Evolutionary conservation across 92 coral and sea anemone species (phyloP).

Genomic region (Paragorgia papillata): DNA sequence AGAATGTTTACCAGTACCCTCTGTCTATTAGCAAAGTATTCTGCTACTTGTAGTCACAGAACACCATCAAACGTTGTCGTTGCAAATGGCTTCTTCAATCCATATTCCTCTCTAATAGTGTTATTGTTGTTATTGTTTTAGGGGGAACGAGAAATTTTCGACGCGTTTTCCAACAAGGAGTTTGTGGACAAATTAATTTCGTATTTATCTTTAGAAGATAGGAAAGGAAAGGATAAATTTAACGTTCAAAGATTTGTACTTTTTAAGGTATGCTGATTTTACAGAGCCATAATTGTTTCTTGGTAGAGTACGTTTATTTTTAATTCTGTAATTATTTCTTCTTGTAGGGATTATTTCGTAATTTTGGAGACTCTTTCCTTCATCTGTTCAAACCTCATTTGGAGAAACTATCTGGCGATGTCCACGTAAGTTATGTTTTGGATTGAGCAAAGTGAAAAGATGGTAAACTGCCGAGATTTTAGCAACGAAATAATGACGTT

Average conservation of each 20-base stretch:
- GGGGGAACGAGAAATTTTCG: conserved; percentile 86
- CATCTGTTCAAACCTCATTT: conserved; percentile 83
- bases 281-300: no score
- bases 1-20: no score
- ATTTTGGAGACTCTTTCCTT: conserved; percentile 81
- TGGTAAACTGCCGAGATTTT: no score
- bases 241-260: conserved; percentile 83
- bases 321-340: neutral
- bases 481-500: no score
- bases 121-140: conserved; percentile 32
- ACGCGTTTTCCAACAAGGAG: conserved; percentile 78
- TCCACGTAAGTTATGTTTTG: conserved; percentile 65
- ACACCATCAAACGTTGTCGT: no score
- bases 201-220: conserved; percentile 87
- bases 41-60: no score
- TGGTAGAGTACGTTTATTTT: no score
- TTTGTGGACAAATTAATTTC: conserved; percentile 78
- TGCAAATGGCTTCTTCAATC: no score
- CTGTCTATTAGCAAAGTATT: no score
- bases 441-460: no score
- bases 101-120: no score
- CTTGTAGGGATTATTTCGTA: conserved; percentile 86
- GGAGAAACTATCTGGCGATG: conserved; percentile 76
- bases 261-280: conserved; percentile 71
- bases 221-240: conserved; percentile 97